Conservation (phyloP, 1,140 invertebrate species). For the Drosophila pseudoobscura region DNA sequence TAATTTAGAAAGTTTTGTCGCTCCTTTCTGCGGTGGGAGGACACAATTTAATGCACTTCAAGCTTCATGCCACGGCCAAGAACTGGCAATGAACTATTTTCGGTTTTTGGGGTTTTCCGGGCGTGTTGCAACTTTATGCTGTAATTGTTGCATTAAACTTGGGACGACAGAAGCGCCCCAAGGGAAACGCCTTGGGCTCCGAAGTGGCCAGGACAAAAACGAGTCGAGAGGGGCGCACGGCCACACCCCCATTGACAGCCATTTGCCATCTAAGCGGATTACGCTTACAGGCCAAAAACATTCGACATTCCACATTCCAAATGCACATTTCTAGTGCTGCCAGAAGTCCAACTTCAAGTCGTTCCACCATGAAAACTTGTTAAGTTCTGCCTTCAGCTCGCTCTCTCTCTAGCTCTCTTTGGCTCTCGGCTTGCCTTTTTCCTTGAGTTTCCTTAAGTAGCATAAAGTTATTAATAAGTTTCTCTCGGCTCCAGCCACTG, state of each 20-base stretch:
- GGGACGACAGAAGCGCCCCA: slow-evolving; percentile 1
- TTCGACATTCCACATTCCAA: slow-evolving; percentile 45
- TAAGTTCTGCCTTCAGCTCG: slow-evolving; percentile 20
- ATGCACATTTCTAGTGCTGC: slow-evolving; percentile 46
- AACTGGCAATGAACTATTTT: slow-evolving; percentile 58
- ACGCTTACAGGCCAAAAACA: slow-evolving; percentile 43
- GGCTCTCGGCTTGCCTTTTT: slow-evolving; percentile 23
- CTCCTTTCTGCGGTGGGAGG: slow-evolving; percentile 45
- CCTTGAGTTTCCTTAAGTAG: slow-evolving; percentile 63
- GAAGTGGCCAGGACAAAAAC: no score
- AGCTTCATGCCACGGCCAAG: slow-evolving; percentile 18
- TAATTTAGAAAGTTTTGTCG: slow-evolving; percentile 52
- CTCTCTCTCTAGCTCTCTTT: slow-evolving; percentile 6
- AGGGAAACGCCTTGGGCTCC: background rate
- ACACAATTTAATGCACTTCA: slow-evolving; percentile 58
- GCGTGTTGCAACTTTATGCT: slow-evolving; percentile 50
- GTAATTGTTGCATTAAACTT: slow-evolving; percentile 65
- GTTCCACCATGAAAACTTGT: slow-evolving; percentile 55
- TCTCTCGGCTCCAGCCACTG: slow-evolving; percentile 43
- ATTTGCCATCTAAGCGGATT: slow-evolving; percentile 67
- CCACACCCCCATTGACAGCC: slow-evolving; percentile 26
- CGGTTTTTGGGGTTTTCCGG: slow-evolving; percentile 26
- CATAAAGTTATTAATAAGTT: slow-evolving; percentile 80
- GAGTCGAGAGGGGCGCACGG: background rate
- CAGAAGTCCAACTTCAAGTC: slow-evolving; percentile 14